Evolutionary conservation across 2,797 vertebrate species (phyloP).

Genomic region (Halcyon chelicuti): DNA sequence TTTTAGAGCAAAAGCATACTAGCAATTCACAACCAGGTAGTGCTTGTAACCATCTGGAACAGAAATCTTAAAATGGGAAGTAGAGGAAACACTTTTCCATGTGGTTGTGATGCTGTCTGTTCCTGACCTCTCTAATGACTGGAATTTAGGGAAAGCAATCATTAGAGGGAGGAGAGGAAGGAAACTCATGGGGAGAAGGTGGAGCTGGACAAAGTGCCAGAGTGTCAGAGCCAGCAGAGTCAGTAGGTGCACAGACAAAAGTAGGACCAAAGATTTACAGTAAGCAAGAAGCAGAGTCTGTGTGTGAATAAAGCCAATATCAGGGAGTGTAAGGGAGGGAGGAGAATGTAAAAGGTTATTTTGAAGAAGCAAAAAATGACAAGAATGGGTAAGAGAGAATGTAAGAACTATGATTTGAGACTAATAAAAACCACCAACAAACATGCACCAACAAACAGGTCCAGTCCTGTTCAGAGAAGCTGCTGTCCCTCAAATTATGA

Average conservation of each 20-base stretch:
- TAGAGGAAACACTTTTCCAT: not conserved
- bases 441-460: not conserved
- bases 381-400: not conserved
- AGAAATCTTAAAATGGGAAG: conserved; percentile 36
- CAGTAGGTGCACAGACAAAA: not conserved
- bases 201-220: not conserved
- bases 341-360: not conserved
- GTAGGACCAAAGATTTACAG: not conserved
- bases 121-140: conserved; percentile 31
- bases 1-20: conserved; percentile 28
- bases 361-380: not conserved
- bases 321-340: not conserved
- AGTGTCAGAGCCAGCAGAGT: not conserved
- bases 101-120: not conserved
- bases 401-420: not conserved
- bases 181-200: conserved; percentile 4
- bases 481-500: not conserved
- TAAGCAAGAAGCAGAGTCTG: not conserved
- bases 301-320: not conserved
- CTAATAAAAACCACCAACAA: not conserved
- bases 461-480: not conserved
- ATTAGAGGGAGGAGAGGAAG: conserved; percentile 41
- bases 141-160: conserved; percentile 22
- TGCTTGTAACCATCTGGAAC: not conserved
- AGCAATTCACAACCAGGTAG: not conserved